Evolutionary conservation across 2,888 invertebrate species (phyloP).

Genomic region (Marronus borbonicus): DNA sequence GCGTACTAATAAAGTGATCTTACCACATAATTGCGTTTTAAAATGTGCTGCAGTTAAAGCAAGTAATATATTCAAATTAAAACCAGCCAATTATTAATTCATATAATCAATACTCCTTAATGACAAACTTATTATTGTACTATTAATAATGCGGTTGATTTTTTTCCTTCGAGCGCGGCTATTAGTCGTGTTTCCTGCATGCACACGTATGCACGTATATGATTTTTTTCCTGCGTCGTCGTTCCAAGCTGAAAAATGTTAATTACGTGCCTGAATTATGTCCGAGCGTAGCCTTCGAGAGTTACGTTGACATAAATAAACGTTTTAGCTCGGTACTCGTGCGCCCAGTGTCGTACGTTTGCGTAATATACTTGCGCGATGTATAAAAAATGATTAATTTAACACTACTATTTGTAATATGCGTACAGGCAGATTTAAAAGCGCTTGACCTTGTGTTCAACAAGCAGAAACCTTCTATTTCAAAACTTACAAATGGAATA

Average conservation of each 20-base stretch:
- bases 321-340: not conserved
- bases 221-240: not conserved
- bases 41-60: not conserved
- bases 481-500: no score
- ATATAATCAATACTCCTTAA: slow-evolving; percentile 21
- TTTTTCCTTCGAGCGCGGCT: not conserved
- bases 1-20: not conserved
- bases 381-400: not conserved
- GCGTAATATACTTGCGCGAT: slow-evolving; percentile 3
- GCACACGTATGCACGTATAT: not conserved
- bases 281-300: slow-evolving; percentile 44
- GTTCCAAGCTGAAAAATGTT: slow-evolving; percentile 39
- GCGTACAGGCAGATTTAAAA: no score
- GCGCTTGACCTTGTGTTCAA: no score
- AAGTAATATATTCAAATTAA: slow-evolving; percentile 23
- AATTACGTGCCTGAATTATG: slow-evolving; percentile 46
- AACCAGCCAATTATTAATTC: slow-evolving; percentile 19
- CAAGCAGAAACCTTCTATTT: no score
- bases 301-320: slow-evolving; percentile 45
- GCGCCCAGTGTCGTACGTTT: slow-evolving; percentile 6
- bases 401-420: no score
- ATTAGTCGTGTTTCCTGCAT: slow-evolving; percentile 12
- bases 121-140: slow-evolving; percentile 17
- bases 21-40: not conserved
- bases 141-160: slow-evolving; percentile 25